Base-by-base conservation (phyloP, 2,113 vertebrate genomes). In the Paedocypris sp. region DNA sequence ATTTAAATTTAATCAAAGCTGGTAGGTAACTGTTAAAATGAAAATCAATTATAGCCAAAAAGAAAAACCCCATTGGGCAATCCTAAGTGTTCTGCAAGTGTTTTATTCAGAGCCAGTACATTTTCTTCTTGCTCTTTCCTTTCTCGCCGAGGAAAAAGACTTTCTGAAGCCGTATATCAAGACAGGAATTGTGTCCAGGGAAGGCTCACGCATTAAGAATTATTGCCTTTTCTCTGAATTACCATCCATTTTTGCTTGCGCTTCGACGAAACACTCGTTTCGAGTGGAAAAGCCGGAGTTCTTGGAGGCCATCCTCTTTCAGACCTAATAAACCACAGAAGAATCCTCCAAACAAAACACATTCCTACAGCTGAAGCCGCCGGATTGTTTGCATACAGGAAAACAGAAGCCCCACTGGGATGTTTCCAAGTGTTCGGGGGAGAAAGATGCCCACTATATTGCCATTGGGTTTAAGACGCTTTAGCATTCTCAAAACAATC, bases 131-230 rank as follows among this genome's bases (percentile, higher is more conserved):
- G 15, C 73, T 49, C 62, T 58, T 68, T 41, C 48, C 11, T 39
- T 48, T 60, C 52, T 58, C 46, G 43, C n/a, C n/a, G n/a, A n/a
- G 32, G 69, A 69, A 13, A 39, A 35, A 9, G 46, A 38, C 19
- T 1, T 52, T 26, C 62, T 65, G 35, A n/a, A 60, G 49, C 35
- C 59, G 42, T 62, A 69, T 63, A 56, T 73, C 45, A 52, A 43
- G 51, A 22, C 11, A 29, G 26, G 46, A 42, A 23, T 25, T 62
- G 28, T 62, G 49, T 66, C 46, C 38, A 42, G 62, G 53, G 75
- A 69, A 68, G 58, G 57, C 50, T 73, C 47, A 72, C 58, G 47
- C 62, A 54, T 57, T 62, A 53, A 23, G 48, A 65, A 56, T 68
- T 61, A 1, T 18, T 51, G 20, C 45, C 12, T 51, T 18, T 5